Evolutionary conservation across 1,140 invertebrate genomes (phyloP), one percentile per base, ranked within the genome.

Genomic region (Hypothenemus hampei): DNA sequence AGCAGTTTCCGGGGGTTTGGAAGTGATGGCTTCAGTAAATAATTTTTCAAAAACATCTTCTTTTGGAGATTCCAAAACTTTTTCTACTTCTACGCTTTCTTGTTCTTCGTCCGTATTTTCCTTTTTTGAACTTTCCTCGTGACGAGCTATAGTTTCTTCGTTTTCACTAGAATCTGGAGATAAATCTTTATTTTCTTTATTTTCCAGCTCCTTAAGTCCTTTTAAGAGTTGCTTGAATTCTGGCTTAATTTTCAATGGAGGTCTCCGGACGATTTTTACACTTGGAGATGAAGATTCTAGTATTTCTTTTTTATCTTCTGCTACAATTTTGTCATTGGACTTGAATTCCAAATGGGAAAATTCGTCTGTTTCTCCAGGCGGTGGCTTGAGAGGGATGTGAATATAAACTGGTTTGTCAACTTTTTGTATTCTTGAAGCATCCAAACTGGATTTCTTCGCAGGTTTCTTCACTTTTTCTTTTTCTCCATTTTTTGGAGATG

Each of bases 371-470:
- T 66, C 55, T 7, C 69, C 70, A 3, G 63, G 59, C 3, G 65
- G 69, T 33, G 69, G 70, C 57, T 69, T 70, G 31, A 72, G 33
- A 6, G 70, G 70, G 53, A 72, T 72, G 39, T 70, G 64, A 44
- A 72, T 72, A 44, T 70, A 70, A 19, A 68, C 58, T n/a, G 69
- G 69, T 36, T 60, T 41, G 13, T 21, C 36, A 10, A 15, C 1
- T 46, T 59, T 47, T 58, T 47, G 24, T 18, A 13, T 21, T 60
- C 37, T 36, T 11, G 6, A 20, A 7, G 22, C 18, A 2, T 40
- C 33, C 19, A 13, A 19, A 16, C 10, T 35, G 8, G 18, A 10
- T 22, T 53, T 43, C 35, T 57, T 49, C 26, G 47, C 44, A 51
- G n/a, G 11, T 31, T 56, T 54, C 10, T 53, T 29, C 1, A 15